Evolutionary conservation across 2,113 vertebrate species (phyloP), one percentile per base, ranked within the genome.

Genomic region (Falcunculus frontatus): DNA sequence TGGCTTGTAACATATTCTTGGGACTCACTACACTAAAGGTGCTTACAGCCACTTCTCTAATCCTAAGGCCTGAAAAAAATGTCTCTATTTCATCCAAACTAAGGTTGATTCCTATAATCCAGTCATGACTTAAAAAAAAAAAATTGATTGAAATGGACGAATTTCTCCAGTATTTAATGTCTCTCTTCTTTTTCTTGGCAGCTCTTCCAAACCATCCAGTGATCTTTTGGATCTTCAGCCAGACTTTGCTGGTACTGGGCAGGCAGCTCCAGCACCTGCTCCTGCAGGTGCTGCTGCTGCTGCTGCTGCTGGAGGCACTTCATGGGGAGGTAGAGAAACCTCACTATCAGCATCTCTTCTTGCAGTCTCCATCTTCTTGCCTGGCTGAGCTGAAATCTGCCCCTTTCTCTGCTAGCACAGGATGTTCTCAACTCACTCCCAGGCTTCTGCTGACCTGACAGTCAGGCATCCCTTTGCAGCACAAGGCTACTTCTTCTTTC

Each of bases 191-290:
- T 86, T 84, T n/a, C 63, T 89, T 82, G 91, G 62, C 90, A 99
- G 98, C 67, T 94, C 97, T 94, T 96, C 98, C 56, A 98, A 98
- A 93, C 92, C 96, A n/a, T 98, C 93, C 55, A 99, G 98, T 89
- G 99, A 99, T 95, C 98, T 99, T 97, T 97, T 99, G 97, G 99
- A 99, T 91, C 98, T 99, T 95, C 99, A 99, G 87, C 99, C 98
- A 97, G 97, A 99, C 97, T 97, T 99, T 97, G 76, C 97, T 4
- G 94, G 98, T 95, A 32, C 98, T 93, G 98, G 96, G 33, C 98
- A 97, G 16, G 97, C 97, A 8, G 96, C 98, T 95, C 93, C 98
- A 29, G 98, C 98, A n/a, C 96, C 98, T n/a, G 68, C 98, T 9
- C 97, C 97, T 42, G 64, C 9, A 0, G 74, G 29, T 9, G 47